phyloP scores from a whole-genome alignment of 2,113 vertebrate species.

The Plotosus lineatus region DNA sequence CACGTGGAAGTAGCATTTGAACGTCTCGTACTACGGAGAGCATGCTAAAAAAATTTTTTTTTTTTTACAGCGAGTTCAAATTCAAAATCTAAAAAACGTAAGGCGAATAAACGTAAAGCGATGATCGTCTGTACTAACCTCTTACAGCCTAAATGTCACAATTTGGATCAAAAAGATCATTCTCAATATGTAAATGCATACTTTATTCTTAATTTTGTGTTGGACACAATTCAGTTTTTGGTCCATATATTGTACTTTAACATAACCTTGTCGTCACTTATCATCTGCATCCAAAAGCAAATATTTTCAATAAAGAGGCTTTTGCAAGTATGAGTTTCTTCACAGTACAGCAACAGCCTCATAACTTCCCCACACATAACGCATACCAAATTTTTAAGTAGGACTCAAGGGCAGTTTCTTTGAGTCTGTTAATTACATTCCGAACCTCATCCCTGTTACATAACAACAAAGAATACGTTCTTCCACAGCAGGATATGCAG shows the following conservation, averaged over 20 bases:
- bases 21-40: no score
- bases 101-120: no score
- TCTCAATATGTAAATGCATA: no score
- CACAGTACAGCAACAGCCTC: no score
- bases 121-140: no score
- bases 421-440: constrained; percentile 16
- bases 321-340: neutral
- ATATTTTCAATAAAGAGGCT: neutral
- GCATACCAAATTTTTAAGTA: constrained; percentile 27
- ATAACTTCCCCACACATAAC: neutral
- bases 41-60: no score
- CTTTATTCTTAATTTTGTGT: neutral
- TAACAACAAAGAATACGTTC: constrained; percentile 54
- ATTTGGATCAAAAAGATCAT: no score
- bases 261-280: neutral
- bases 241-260: neutral
- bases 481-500: constrained; percentile 44
- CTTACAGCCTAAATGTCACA: no score
- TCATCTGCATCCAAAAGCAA: neutral
- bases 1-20: no score
- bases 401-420: constrained; percentile 25
- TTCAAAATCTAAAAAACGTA: no score
- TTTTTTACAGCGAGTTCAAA: no score
- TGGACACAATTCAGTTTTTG: neutral
- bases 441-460: constrained; percentile 50